These are phyloP conservation scores for Xenus cinereus DNA, from an alignment of 2,113 vertebrate genomes.

Conservation along the genomic window DNA sequence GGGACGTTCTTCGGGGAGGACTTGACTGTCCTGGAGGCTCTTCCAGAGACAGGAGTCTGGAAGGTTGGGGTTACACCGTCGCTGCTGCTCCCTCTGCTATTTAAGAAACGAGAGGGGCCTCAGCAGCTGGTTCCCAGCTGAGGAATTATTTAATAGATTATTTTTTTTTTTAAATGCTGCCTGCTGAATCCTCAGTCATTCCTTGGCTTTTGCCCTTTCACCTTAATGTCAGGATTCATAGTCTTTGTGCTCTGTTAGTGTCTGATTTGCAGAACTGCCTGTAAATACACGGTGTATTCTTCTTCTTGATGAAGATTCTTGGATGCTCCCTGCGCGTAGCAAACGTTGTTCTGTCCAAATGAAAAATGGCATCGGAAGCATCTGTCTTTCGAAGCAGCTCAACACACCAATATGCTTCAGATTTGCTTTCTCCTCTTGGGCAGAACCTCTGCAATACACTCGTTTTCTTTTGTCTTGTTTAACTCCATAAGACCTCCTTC, in stretches of 20 bases:
- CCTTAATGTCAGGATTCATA: rapidly evolving
- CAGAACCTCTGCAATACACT: background rate
- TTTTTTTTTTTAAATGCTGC: background rate
- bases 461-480: background rate
- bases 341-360: rapidly evolving
- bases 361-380: background rate
- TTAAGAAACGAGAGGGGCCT: background rate
- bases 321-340: rapidly evolving
- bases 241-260: background rate
- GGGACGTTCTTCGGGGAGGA: background rate
- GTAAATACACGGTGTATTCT: rapidly evolving
- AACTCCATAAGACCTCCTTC: background rate
- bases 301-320: background rate
- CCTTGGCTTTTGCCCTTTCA: background rate
- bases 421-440: background rate
- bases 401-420: background rate
- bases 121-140: background rate
- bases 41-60: rapidly evolving
- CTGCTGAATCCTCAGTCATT: background rate
- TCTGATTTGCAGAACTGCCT: background rate
- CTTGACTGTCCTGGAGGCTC: background rate
- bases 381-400: background rate
- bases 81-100: background rate
- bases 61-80: background rate
- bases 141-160: background rate